Evolutionary conservation across 2,797 vertebrate genomes (phyloP), one percentile per base, ranked within the genome.

Genomic region (Liasis olivaceus): DNA sequence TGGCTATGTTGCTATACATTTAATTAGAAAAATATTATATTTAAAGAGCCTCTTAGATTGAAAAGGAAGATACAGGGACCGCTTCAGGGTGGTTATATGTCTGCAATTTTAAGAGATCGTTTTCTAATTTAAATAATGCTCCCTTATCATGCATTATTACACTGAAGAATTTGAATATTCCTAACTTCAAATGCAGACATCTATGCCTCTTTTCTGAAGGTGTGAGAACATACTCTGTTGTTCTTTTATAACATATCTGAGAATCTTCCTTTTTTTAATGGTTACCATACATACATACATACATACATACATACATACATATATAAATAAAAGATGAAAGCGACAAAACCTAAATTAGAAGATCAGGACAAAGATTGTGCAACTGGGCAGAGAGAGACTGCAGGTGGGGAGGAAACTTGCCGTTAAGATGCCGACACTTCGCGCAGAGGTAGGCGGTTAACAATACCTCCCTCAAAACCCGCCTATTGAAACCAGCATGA

Each of bases 61-160:
- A 72, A 20, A 47, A 6, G 54, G 47, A 90, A 88, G 59, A 64
- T 56, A 77, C 12, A 87, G 47, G 8, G 58, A 93, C 15, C 4
- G 63, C 17, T 59, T 69, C 72, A 85, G 81, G 56, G n/a, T 60
- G 62, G 13, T 60, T 69, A 60, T 47, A 24, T 12, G 51, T 36
- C 36, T 63, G 84, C 47, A 93, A 58, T 90, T 89, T 69, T 69
- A 59, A 85, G 88, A 69, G 85, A 90, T n/a, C 9, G 14, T 47
- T 9, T 88, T 69, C 42, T 42, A 22, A 28, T 64, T 88, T 64
- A 90, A 77, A 85, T 60, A 87, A 56, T 13, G 47, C 42, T 24
- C 22, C 51, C 62, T 85, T 90, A 72, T 90, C 64, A 77, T 47
- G 14, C 60, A 87, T 56, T n/a, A 87, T 22, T 26, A 42, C 15